Evolutionary conservation across 2,113 vertebrate genomes (phyloP).

Genomic region (Thermophis baileyi): DNA sequence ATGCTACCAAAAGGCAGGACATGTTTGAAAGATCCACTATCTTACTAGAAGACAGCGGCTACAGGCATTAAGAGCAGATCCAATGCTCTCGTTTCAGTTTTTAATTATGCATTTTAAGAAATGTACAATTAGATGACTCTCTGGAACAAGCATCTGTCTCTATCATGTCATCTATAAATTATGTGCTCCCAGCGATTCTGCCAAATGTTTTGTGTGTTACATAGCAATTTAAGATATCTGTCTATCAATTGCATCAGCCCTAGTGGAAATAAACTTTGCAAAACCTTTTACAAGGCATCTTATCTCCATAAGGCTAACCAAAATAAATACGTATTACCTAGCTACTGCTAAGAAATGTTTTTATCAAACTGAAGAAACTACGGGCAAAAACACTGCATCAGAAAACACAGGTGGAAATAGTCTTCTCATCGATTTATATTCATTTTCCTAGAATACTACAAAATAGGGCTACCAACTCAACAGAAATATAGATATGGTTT

Average conservation of each 20-base stretch:
- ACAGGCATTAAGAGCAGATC: background rate
- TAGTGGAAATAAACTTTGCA: background rate
- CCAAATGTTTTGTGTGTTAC: background rate
- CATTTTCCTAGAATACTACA: background rate
- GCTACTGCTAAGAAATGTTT: background rate
- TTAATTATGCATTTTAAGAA: constrained; percentile 1
- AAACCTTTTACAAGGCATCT: background rate
- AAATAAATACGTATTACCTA: background rate
- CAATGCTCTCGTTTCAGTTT: background rate
- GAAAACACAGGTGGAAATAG: background rate
- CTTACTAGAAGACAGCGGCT: rapidly evolving
- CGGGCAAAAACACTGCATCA: background rate
- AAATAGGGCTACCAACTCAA: background rate
- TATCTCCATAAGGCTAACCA: background rate
- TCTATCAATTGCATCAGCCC: background rate
- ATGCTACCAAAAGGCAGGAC: background rate
- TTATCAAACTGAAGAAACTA: background rate
- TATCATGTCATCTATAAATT: background rate
- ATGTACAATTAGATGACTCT: background rate
- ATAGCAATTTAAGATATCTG: background rate
- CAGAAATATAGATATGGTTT: background rate
- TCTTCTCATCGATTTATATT: background rate
- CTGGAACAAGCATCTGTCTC: background rate
- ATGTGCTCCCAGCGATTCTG: background rate
- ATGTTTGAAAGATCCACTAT: background rate